Base-by-base conservation (phyloP, 1,140 invertebrate species). In the Papilio machaon region DNA sequence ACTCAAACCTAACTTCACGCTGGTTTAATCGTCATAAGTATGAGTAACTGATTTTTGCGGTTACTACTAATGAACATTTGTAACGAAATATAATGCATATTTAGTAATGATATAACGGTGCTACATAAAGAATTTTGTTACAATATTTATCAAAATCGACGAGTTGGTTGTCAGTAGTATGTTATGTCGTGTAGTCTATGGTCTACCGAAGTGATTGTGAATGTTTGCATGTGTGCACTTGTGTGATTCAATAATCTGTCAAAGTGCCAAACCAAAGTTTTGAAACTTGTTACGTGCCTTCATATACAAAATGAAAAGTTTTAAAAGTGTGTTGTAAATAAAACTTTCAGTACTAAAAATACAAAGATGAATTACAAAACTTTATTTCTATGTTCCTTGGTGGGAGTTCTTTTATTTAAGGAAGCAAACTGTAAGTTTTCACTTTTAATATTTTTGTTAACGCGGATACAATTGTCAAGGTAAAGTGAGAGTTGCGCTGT, bases 381-480 rank as follows among this genome's bases (percentile, higher is more conserved):
- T 35, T 35, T 92, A 46, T 82, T 88, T 54, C 46, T 86, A n/a
- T 85, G 82, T 85, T 64, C 82, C 81, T 76, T 91, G 46, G 38
- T 89, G 8, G 83, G 81, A 49, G 47, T 90, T 35, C 19, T 91
- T 38, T 74, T 88, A 19, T 60, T 88, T 60, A 81, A 88, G 70
- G 88, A 87, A 85, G 86, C 83, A 70, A 88, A 88, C 83, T 87
- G 92, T 94, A 91, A 94, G 92, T 94, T 86, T 86, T 82, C n/a
- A 74, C 81, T 81, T 79, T 47, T 84, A 60, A 85, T 84, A 54
- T 86, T 82, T 60, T 64, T 38, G 15, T 73, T 91, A 84, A 87
- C 84, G 89, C 85, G 87, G 84, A 87, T 89, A 85, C 84, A 82
- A 87, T 89, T 91, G 74, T 91, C 92, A 94, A 94, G 92, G 92